These are phyloP conservation scores for Gyrodactylus bullatarudis DNA, from an alignment of 1,140 invertebrate species.

Conservation along the genomic window DNA sequence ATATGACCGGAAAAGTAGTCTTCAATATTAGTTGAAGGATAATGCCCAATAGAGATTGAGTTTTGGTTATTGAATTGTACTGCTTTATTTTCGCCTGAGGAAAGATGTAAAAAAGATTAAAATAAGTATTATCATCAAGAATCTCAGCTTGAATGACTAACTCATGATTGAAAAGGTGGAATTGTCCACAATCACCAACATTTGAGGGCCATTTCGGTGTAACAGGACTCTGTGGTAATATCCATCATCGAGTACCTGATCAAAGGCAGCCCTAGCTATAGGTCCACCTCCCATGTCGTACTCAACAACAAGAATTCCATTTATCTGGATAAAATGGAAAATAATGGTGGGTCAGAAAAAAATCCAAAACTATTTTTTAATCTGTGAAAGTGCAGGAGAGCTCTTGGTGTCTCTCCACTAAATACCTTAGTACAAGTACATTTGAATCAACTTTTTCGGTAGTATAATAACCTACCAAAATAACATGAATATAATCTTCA, in stretches of 20 bases:
- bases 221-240: not conserved
- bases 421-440: no score
- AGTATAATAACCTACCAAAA: no score
- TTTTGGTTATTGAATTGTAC: not conserved
- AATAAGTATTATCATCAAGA: not conserved
- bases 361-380: no score
- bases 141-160: not conserved
- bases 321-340: not conserved
- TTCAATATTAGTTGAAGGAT: not conserved
- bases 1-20: not conserved
- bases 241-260: not conserved
- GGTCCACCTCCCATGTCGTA: not conserved
- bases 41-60: not conserved
- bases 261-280: not conserved
- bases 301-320: not conserved
- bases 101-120: not conserved
- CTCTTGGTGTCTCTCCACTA: no score
- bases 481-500: not conserved
- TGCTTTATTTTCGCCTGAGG: not conserved
- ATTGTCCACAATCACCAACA: not conserved
- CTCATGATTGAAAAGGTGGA: not conserved
- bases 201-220: not conserved
- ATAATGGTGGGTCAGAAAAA: no score
- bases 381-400: no score
- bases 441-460: no score